Percentiles rank a stretch among this genome's conserved stretches.
Conservation (phyloP, 2,113 vertebrate genomes). For the Pogona vitticeps region DNA sequence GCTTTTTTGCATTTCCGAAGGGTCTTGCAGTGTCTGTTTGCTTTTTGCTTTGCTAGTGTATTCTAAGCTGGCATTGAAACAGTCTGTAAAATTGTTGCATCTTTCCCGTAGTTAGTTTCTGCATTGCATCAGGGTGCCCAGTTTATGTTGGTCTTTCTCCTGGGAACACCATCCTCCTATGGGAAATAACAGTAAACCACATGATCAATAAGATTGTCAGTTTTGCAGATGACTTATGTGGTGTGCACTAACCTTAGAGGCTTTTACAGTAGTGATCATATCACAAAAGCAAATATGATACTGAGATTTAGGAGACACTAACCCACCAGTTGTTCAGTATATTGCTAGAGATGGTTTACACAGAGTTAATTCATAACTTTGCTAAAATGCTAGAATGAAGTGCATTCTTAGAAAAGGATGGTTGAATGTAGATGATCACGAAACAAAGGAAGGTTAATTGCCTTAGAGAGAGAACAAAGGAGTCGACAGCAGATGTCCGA, state of each 20-base stretch:
- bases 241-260: not conserved
- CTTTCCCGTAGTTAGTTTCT: not conserved
- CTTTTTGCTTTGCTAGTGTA: no score
- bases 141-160: not conserved
- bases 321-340: not conserved
- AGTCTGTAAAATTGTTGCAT: no score
- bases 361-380: slow-evolving; percentile 1
- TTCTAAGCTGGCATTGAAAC: no score
- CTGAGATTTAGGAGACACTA: not conserved
- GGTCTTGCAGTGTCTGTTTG: no score
- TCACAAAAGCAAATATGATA: not conserved
- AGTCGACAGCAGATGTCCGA: no score
- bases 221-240: not conserved
- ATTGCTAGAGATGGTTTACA: fast-evolving
- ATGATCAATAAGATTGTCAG: no score
- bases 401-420: no score
- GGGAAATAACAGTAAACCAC: not conserved
- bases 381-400: not conserved
- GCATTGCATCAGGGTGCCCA: not conserved
- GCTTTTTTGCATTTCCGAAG: no score
- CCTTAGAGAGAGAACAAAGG: no score
- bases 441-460: no score
- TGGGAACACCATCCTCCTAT: not conserved
- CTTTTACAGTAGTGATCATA: not conserved
- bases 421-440: no score